phyloP scores from a whole-genome alignment of 2,888 invertebrate species.

The Harpalus rufipes region DNA sequence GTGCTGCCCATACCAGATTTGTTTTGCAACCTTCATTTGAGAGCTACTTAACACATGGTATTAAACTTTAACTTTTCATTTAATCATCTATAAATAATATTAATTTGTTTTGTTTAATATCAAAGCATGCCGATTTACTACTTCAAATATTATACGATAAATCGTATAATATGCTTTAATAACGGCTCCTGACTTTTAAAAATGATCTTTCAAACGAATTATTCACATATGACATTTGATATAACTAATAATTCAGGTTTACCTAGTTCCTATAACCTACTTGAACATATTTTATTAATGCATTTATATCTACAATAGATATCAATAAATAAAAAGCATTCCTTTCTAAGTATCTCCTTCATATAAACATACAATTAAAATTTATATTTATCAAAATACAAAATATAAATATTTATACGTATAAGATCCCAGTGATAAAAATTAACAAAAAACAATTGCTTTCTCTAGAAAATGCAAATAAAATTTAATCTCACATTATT shows the following conservation, averaged over 20 bases:
- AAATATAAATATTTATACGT: background rate
- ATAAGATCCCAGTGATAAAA: background rate
- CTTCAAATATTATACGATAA: too few species aligned
- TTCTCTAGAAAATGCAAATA: constrained; percentile 16
- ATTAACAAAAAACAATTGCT: constrained; percentile 9
- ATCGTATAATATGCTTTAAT: too few species aligned
- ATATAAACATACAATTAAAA: constrained; percentile 5
- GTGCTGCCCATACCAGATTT: too few species aligned
- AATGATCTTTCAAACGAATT: constrained; percentile 17
- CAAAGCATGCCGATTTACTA: too few species aligned
- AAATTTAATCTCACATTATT: background rate
- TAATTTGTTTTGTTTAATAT: too few species aligned
- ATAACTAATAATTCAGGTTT: constrained; percentile 14
- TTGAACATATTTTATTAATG: constrained; percentile 6
- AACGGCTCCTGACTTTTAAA: background rate
- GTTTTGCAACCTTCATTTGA: too few species aligned
- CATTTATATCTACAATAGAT: constrained; percentile 30
- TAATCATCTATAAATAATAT: too few species aligned
- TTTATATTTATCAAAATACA: constrained; percentile 9
- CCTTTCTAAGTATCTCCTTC: constrained; percentile 41
- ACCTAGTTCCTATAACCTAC: constrained; percentile 41
- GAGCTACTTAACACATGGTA: too few species aligned
- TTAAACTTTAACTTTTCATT: too few species aligned
- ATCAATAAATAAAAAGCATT: constrained; percentile 32
- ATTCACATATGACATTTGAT: constrained; percentile 23